Evolutionary conservation across 53 echinoderm and acorn worm genomes (phyloP), one percentile per base, ranked within the genome.

Genomic region (Zoroaster sp.): DNA sequence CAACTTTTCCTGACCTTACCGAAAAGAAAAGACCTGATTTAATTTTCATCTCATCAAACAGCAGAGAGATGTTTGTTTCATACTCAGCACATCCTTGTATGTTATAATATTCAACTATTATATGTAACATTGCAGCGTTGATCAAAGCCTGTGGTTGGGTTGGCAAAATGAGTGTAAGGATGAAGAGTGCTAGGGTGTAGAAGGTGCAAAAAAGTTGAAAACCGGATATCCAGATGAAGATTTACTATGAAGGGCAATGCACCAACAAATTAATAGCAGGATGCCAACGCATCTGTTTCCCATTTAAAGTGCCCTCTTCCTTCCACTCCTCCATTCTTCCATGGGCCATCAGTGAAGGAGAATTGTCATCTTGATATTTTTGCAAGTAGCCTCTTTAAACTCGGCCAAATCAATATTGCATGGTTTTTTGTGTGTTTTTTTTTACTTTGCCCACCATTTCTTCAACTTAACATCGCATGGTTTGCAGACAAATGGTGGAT

Each of bases 241-340:
- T 68, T 65, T 73, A 33, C 32, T 40, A 30, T 83, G 87, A 30
- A 91, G 43, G 28, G 86, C 75, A 31, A 91, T 87, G 41, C 91
- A 91, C 76, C 76, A 91, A 12, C 85, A 14, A 6, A 91, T n/a
- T 87, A 32, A 91, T 78, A 25, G 91, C 75, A n/a, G 87, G 87
- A 70, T 91, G 91, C 91, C 91, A 91, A 1, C 90, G 55, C 76
- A 90, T 90, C 30, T 73, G 51, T 74, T 73, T 74, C 17, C 21
- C 73, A 33, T 83, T 76, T 15, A 65, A 40, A n/a, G 35, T 2
- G 14, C 45, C 45, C 3, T 45, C 45, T 2, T 45, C 45, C 14
- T 45, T 45, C 45, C 45, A 45, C 45, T 45, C 45, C 1, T 45
- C 45, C 45, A 45, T 45, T 14, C 45, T 9, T 45, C 45, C 45